Base-by-base conservation (phyloP, 2,113 vertebrate genomes). In the Mellivora capensis region DNA sequence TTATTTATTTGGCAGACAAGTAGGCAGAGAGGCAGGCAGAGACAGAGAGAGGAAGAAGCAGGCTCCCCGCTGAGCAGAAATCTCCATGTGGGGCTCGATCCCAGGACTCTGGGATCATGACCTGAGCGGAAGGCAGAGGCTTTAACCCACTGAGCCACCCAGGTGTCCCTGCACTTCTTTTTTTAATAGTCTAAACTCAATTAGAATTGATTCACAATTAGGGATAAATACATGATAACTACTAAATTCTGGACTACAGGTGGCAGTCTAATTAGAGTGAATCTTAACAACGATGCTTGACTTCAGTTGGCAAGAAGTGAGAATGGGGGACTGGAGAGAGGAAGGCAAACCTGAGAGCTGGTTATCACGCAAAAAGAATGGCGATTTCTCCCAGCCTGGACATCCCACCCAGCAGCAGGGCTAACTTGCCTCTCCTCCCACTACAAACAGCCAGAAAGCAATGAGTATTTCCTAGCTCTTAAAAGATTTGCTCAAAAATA, bases 251-350 rank as follows among this genome's bases (percentile, higher is more conserved):
- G 11, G 18, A 54, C 89, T 91, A 62, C 4, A 11, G 1, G 7
- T 82, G n/a, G 1, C 5, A 34, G 20, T 44, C 25, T 74, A 91
- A 62, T 77, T 67, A 61, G 5, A 29, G 27, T 64, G 27, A 85
- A 25, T 17, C 27, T 62, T 91, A 12, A 61, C 8, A 39, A 34
- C 25, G 5, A 15, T 52, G 2, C 62, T 39, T 62, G 31, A 80
- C 34, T 67, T 17, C 20, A 27, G 12, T 0, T 74, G 23, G 44
- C 85, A 95, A 87, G 20, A 29, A 15, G 13, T 49, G 34, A 4
- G 0, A 31, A 5, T 25, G 54, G 4, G 6, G 3, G 57, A 4
- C 37, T 5, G 0, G 3, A 25, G 4, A 79, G 29, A 71, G 6
- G 23, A 20, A 37, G 1, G 21, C 23, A 31, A 14, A 23, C 27